Conservation (phyloP, 2,888 invertebrate genomes). For the Lithophane semibrunnea region DNA sequence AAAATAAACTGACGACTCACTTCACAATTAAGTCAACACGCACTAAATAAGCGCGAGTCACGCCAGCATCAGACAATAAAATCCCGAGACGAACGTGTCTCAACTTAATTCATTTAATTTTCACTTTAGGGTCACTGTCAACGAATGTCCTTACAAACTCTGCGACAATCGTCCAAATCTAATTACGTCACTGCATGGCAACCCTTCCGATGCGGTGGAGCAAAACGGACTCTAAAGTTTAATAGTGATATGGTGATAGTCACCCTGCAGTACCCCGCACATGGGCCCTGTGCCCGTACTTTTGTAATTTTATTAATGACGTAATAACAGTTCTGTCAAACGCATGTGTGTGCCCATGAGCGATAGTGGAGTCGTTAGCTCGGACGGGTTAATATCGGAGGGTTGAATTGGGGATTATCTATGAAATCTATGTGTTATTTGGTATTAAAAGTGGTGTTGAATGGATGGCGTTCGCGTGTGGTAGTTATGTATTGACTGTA, state of each 20-base stretch:
- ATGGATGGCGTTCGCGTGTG: constrained; percentile 43
- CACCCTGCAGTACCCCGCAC: constrained; percentile 78
- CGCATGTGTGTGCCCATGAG: constrained; percentile 89
- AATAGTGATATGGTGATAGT: constrained; percentile 69
- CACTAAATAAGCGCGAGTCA: constrained; percentile 66
- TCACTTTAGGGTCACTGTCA: constrained; percentile 83
- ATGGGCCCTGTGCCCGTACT: constrained; percentile 87
- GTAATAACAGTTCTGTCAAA: constrained; percentile 90
- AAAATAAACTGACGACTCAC: constrained; percentile 39
- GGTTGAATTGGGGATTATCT: constrained; percentile 85
- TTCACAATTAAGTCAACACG: constrained; percentile 28
- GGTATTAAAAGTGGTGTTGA: constrained; percentile 69
- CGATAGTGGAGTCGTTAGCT: constrained; percentile 89
- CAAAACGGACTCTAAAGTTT: constrained; percentile 79
- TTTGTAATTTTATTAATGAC: constrained; percentile 91
- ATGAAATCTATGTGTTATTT: constrained; percentile 78
- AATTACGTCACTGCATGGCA: constrained; percentile 82
- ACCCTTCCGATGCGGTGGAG: constrained; percentile 77
- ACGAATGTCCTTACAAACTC: constrained; percentile 82
- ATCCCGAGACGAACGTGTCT: constrained; percentile 82
- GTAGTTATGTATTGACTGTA: constrained; percentile 13
- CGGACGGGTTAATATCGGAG: constrained; percentile 89
- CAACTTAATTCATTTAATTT: constrained; percentile 87
- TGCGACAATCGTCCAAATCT: constrained; percentile 88
- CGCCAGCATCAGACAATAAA: constrained; percentile 82